Percentiles rank a stretch among this genome's conserved stretches.
Conservation (phyloP, 2,797 vertebrate genomes). For the Lithobates pipiens region DNA sequence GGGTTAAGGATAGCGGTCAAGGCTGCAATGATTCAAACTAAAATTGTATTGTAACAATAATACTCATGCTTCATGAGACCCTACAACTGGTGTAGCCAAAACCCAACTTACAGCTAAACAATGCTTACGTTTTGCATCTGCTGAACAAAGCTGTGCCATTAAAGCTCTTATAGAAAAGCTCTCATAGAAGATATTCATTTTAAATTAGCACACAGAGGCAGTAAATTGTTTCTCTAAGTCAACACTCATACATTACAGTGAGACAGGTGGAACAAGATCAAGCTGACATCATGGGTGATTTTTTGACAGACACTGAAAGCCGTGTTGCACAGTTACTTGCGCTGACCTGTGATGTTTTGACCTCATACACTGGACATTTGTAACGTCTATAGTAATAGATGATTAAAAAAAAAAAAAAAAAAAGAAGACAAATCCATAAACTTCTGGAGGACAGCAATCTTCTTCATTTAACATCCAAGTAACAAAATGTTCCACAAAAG, state of each 20-base stretch:
- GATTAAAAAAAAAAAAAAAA: not conserved
- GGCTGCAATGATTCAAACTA: no score
- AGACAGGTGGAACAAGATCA: not conserved
- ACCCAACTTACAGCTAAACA: not conserved
- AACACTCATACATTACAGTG: not conserved
- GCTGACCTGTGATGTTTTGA: not conserved
- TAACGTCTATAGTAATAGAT: not conserved
- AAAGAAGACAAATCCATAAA: not conserved
- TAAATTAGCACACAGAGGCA: not conserved
- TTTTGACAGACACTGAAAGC: not conserved
- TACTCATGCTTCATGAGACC: not conserved
- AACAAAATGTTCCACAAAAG: slow-evolving; percentile 34
- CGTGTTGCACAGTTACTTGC: not conserved
- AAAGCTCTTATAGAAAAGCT: not conserved
- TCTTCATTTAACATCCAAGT: slow-evolving; percentile 8
- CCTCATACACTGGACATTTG: not conserved
- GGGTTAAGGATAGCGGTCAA: no score
- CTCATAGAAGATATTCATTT: not conserved
- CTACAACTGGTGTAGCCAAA: not conserved
- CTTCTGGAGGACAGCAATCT: slow-evolving; percentile 18
- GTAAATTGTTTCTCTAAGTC: not conserved
- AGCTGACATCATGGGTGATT: not conserved
- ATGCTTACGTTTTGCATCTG: not conserved
- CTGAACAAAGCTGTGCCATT: no score
- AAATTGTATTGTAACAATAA: no score